Evolutionary conservation across 1,140 invertebrate species (phyloP), one percentile per base, ranked within the genome.

Genomic region (Ericerus pela): DNA sequence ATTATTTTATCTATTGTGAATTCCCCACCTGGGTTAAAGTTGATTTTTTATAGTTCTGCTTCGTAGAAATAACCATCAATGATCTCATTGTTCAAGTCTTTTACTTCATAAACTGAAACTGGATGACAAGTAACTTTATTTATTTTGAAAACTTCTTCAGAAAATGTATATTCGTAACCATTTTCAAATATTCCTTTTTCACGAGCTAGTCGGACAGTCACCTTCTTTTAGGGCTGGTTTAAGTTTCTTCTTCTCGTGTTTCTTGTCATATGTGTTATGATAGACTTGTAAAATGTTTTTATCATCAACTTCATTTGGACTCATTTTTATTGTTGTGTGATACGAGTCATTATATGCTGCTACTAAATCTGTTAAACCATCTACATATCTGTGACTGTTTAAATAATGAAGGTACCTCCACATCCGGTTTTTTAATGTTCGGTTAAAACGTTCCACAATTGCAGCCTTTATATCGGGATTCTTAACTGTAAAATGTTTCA

Each of bases 381-480:
- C 37, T 41, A 41, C 5, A 41, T 41, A 41, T 8, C 37, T 14
- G 14, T 18, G 14, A 8, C 62, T 68, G 54, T 68, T 67, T 28
- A 62, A 59, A 60, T 64, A 58, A 30, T 67, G 67, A 61, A 72
- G 69, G 57, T 69, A 70, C 51, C 64, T 60, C 60, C 59, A 70
- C 65, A 72, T 68, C 60, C 63, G 66, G 36, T 58, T 60, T 66
- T 70, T 70, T 11, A 73, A 55, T n/a, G 66, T 70, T 61, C 63
- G 61, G 61, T 72, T 68, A 61, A 71, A 70, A 60, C 70, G 59
- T 62, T 72, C 70, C 38, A 68, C 63, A 29, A 73, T 54, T 36
- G 64, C 60, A 16, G 67, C 69, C 67, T 71, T 72, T 22, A 66
- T 65, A 56, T 65, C 61, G 27, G 67, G 64, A 58, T 66, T 67